These are phyloP conservation scores for Tridacna gigas DNA, from an alignment of 2,888 invertebrate genomes.

Conservation along the genomic window DNA sequence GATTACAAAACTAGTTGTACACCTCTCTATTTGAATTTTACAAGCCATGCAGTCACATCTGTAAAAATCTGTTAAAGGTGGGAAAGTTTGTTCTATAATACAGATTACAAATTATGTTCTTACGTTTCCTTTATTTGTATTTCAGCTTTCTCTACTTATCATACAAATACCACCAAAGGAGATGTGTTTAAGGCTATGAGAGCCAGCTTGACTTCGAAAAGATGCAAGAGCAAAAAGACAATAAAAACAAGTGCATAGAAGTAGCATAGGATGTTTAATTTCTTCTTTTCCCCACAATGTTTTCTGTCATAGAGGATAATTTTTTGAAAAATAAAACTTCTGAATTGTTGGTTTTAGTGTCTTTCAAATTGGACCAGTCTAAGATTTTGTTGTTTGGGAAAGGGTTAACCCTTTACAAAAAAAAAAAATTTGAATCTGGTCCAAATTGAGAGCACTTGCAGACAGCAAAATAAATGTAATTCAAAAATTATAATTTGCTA, in stretches of 20 bases:
- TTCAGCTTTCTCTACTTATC: constrained; percentile 14
- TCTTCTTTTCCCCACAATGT: neutral
- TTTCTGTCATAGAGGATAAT: neutral
- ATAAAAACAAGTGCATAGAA: constrained; percentile 6
- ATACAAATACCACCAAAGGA: constrained; percentile 17
- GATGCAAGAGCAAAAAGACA: constrained; percentile 17
- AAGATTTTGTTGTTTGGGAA: neutral
- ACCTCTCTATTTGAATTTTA: too few species aligned
- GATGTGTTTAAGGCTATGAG: constrained; percentile 15
- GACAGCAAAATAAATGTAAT: too few species aligned
- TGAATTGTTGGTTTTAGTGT: neutral
- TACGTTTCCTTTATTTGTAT: constrained; percentile 1
- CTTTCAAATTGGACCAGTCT: neutral
- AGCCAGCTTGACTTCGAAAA: constrained; percentile 18
- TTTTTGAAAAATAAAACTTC: neutral
- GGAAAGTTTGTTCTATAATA: too few species aligned
- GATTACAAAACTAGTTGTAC: too few species aligned
- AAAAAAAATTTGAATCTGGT: too few species aligned
- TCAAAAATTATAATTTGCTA: too few species aligned
- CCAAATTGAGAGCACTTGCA: too few species aligned
- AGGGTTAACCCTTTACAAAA: too few species aligned
- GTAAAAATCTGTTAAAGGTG: too few species aligned
- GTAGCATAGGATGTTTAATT: neutral
- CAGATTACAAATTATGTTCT: neutral
- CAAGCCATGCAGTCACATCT: too few species aligned